Evolutionary conservation across 1,140 invertebrate genomes (phyloP).

Genomic region (Coptotermes formosanus): DNA sequence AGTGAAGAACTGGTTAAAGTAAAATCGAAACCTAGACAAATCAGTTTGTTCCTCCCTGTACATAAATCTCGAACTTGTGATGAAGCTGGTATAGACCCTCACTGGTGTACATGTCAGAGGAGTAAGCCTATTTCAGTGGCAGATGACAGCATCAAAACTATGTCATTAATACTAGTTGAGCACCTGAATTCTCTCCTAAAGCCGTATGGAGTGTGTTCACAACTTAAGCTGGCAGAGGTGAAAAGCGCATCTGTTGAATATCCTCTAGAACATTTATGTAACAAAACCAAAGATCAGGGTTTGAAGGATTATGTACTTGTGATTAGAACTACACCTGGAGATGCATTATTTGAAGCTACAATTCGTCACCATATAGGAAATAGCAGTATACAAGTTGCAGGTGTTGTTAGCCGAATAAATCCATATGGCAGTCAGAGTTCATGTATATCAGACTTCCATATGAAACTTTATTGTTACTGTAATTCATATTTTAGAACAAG

Average conservation of each 20-base stretch:
- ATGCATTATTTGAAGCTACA: constrained; percentile 74
- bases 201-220: constrained; percentile 50
- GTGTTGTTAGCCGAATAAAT: constrained; percentile 76
- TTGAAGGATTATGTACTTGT: constrained; percentile 64
- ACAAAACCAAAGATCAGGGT: constrained; percentile 27
- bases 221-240: constrained; percentile 54
- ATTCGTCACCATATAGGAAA: constrained; percentile 46
- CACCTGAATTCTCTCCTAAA: constrained; percentile 63
- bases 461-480: constrained; percentile 80
- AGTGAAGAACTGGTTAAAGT: constrained; percentile 24
- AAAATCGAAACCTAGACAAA: constrained; percentile 53
- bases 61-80: constrained; percentile 71
- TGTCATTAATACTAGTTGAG: constrained; percentile 51
- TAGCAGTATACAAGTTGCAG: constrained; percentile 51
- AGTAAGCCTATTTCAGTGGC: constrained; percentile 40
- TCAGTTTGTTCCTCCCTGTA: constrained; percentile 74
- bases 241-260: constrained; percentile 55
- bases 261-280: constrained; percentile 29
- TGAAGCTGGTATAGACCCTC: constrained; percentile 69
- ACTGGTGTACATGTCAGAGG: constrained; percentile 82
- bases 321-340: constrained; percentile 64
- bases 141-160: neutral
- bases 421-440: constrained; percentile 75
- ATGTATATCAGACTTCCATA: constrained; percentile 69
- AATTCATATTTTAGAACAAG: neutral